Conservation (phyloP, 2,888 invertebrate genomes). For the Ochropleura leucogaster region DNA sequence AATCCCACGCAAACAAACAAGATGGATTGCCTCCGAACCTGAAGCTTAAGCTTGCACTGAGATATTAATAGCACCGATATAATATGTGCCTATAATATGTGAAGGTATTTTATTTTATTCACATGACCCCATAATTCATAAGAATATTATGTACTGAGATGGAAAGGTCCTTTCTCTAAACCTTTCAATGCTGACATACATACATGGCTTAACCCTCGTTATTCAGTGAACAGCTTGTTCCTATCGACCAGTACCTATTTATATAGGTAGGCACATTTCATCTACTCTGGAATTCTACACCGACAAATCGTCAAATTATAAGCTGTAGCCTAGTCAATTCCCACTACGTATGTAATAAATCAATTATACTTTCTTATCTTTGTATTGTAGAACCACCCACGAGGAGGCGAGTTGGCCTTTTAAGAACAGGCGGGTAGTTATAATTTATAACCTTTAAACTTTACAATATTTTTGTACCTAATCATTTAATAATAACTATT, state of each 20-base stretch:
- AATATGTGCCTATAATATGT: conserved; percentile 12
- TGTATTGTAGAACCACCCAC: conserved; percentile 32
- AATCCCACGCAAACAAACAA: conserved; percentile 33
- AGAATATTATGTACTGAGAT: not conserved
- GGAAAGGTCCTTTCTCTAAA: not conserved
- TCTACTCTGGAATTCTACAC: not conserved
- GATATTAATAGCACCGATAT: conserved; percentile 24
- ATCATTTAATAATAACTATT: conserved; percentile 28
- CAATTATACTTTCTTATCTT: conserved; percentile 19
- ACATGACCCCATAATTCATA: not conserved
- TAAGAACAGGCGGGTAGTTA: conserved; percentile 12
- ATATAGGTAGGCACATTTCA: not conserved
- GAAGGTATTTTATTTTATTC: not conserved
- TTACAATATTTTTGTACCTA: conserved; percentile 2
- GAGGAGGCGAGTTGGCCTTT: not conserved
- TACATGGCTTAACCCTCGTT: too few relatives aligned
- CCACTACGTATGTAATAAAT: conserved; percentile 5
- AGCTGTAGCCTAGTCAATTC: not conserved
- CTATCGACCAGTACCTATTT: too few relatives aligned
- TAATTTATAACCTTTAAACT: conserved; percentile 3
- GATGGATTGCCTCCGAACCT: conserved; percentile 36
- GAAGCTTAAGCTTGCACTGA: conserved; percentile 6
- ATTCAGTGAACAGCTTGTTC: too few relatives aligned
- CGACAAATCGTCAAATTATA: not conserved
- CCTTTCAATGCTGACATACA: not conserved